A percentile compares a stretch with the other conserved stretches of the same genome.
These are phyloP conservation scores for Gulo gulo DNA, from an alignment of 2,113 vertebrate genomes.

Conservation along the genomic window DNA sequence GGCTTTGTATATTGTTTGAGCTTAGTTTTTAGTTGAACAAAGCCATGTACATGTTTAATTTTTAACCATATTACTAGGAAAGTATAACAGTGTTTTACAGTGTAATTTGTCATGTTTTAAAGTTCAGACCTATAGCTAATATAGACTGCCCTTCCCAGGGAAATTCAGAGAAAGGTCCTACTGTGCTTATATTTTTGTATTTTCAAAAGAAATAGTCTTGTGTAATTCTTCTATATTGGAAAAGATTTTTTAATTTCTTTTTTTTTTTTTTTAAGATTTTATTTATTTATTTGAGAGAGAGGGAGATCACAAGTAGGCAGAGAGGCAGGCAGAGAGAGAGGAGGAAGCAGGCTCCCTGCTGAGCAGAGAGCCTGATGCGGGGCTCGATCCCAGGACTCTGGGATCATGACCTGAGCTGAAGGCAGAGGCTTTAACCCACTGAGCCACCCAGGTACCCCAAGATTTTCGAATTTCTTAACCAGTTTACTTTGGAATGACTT, in stretches of 20 bases:
- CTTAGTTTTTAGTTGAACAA: not conserved
- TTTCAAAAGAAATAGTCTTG: not conserved
- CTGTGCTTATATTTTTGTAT: not conserved
- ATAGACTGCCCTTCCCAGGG: not conserved
- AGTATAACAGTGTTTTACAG: not conserved
- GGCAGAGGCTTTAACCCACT: too few species aligned
- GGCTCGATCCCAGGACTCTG: too few species aligned
- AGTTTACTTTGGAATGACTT: conserved; percentile 1
- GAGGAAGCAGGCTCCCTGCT: too few species aligned
- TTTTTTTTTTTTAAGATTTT: too few species aligned
- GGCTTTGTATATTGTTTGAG: not conserved
- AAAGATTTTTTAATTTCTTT: not conserved
- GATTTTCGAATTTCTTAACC: not conserved
- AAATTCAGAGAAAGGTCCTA: not conserved
- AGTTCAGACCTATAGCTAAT: conserved; percentile 6
- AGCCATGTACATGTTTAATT: not conserved
- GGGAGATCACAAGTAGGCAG: too few species aligned
- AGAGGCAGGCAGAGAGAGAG: too few species aligned
- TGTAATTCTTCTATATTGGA: not conserved
- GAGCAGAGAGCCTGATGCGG: too few species aligned
- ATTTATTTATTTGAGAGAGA: too few species aligned
- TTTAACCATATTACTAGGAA: not conserved
- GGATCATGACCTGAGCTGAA: too few species aligned
- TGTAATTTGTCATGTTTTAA: not conserved
- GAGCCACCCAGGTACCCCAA: not conserved